Evolutionary conservation across 2,797 vertebrate genomes (phyloP).

Genomic region (Argyrosomus regius): DNA sequence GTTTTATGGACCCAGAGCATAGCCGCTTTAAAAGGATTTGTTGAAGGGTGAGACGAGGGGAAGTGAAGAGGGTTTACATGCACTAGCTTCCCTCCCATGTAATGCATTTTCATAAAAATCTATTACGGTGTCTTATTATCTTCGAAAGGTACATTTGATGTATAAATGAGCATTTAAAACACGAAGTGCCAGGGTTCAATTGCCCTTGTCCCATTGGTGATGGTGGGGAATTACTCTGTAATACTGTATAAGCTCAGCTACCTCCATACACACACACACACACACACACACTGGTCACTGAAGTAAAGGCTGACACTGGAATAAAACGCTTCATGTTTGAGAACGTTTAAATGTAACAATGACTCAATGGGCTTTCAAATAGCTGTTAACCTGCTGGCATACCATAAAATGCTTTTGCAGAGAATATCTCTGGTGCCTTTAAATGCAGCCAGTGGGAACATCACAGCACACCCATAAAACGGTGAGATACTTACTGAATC

Average conservation of each 20-base stretch:
- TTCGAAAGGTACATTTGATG: constrained; percentile 77
- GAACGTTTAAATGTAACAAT: constrained; percentile 70
- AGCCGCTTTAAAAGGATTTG: constrained; percentile 65
- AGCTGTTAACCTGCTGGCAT: constrained; percentile 76
- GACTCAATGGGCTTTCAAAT: constrained; percentile 73
- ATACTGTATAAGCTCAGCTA: constrained; percentile 36
- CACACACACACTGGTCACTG: constrained; percentile 46
- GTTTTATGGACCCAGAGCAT: constrained; percentile 72
- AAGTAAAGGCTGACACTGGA: constrained; percentile 65
- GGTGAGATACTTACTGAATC: constrained; percentile 57
- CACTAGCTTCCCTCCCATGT: constrained; percentile 51
- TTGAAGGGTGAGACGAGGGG: constrained; percentile 55
- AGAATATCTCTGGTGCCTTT: constrained; percentile 56
- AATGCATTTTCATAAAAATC: constrained; percentile 79
- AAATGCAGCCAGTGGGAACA: constrained; percentile 59
- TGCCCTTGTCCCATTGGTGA: constrained; percentile 74
- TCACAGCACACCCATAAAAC: constrained; percentile 57
- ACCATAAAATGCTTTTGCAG: constrained; percentile 59
- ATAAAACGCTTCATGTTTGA: constrained; percentile 73
- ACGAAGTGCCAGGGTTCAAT: constrained; percentile 76
- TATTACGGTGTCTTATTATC: constrained; percentile 77
- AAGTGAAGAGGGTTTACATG: constrained; percentile 51
- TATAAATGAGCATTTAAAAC: constrained; percentile 81
- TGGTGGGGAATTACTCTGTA: constrained; percentile 59
- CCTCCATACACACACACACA: background rate